A percentile compares a stretch with the other conserved stretches of the same genome.
Conservation (phyloP, 2,888 invertebrate species). For the Nymphalis polychloros region DNA sequence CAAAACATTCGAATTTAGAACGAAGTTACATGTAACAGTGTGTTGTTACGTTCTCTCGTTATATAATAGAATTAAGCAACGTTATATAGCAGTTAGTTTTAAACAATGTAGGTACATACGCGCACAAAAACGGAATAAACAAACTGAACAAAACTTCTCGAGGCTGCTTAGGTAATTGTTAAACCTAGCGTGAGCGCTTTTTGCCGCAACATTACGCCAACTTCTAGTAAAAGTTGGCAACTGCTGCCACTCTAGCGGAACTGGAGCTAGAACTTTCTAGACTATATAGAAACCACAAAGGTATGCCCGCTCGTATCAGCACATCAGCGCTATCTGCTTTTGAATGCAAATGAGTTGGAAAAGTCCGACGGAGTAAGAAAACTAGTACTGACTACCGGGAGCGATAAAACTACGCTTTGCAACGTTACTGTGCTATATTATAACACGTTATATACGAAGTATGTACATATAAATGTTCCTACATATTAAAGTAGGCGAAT, state of each 20-base stretch:
- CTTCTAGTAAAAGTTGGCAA: conserved; percentile 71
- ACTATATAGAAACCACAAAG: conserved; percentile 77
- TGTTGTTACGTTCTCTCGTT: not conserved
- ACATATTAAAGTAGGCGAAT: not conserved
- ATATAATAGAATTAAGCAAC: conserved; percentile 10
- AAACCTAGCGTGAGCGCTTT: conserved; percentile 78
- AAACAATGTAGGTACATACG: conserved; percentile 39
- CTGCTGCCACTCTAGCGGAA: conserved; percentile 64
- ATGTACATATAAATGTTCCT: not conserved
- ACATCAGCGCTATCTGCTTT: conserved; percentile 80
- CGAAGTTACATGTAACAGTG: not conserved
- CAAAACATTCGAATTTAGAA: not conserved
- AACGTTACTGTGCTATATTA: not conserved
- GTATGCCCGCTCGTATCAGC: conserved; percentile 68
- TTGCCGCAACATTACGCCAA: conserved; percentile 77
- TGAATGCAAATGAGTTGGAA: conserved; percentile 81
- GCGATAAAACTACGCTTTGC: conserved; percentile 25
- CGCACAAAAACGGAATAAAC: conserved; percentile 59
- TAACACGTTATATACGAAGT: not conserved
- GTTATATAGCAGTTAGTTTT: conserved; percentile 23
- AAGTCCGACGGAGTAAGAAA: conserved; percentile 76
- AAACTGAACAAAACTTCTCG: conserved; percentile 63
- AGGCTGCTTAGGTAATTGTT: conserved; percentile 79
- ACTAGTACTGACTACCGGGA: conserved; percentile 45
- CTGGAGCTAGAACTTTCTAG: conserved; percentile 63